A percentile compares a stretch with the other conserved stretches of the same genome.
Evolutionary conservation across 2,888 invertebrate genomes (phyloP).

Genomic region (Standfussiana lucernea): DNA sequence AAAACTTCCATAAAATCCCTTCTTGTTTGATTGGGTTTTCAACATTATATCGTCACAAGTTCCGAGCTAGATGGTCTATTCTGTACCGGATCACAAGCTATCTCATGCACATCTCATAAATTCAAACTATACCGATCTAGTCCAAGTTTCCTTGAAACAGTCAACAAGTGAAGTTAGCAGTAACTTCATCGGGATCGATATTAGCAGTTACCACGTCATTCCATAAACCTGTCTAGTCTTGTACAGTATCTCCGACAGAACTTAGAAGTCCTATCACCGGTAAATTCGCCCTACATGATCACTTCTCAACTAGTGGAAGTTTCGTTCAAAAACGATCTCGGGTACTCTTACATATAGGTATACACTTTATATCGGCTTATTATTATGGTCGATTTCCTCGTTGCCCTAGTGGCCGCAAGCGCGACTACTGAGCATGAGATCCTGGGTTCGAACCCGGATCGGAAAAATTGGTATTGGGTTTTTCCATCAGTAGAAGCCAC

Average conservation of each 20-base stretch:
- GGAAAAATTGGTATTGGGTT: too few relatives aligned
- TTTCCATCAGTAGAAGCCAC: too few relatives aligned
- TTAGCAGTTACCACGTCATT: slow-evolving; percentile 27
- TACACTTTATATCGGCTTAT: too few relatives aligned
- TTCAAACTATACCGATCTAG: neutral
- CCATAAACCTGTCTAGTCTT: neutral
- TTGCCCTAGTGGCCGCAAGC: too few relatives aligned
- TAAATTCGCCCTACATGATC: neutral
- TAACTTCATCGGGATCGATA: slow-evolving; percentile 29
- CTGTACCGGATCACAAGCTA: slow-evolving; percentile 5
- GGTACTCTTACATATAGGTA: too few relatives aligned
- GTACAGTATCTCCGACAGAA: neutral
- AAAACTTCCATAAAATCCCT: neutral
- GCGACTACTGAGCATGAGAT: too few relatives aligned
- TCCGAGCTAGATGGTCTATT: neutral
- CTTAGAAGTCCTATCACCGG: neutral
- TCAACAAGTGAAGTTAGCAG: slow-evolving; percentile 47
- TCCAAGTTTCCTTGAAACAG: slow-evolving; percentile 43
- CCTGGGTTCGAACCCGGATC: too few relatives aligned
- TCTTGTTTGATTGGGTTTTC: neutral
- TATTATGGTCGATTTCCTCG: too few relatives aligned
- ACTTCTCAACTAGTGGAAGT: neutral
- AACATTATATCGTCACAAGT: neutral
- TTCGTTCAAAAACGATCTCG: neutral
- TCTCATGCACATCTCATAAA: slow-evolving; percentile 32